Percentiles rank a stretch among this genome's conserved stretches.
These are phyloP conservation scores for Holotrichia oblita DNA, from an alignment of 1,140 invertebrate genomes.

Conservation along the genomic window DNA sequence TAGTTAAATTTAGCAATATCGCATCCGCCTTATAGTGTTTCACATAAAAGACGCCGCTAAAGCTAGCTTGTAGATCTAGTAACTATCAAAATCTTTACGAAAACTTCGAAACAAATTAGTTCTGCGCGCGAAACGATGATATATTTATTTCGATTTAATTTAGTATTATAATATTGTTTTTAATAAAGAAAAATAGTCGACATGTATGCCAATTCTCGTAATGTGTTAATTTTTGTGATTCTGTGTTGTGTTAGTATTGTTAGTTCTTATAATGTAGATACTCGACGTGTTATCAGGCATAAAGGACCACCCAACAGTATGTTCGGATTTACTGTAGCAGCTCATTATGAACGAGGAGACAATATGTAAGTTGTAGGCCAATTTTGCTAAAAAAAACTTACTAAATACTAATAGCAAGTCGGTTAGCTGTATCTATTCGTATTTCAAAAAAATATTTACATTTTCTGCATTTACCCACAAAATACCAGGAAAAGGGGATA, in stretches of 20 bases:
- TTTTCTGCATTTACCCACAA: neutral
- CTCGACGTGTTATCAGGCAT: slow-evolving; percentile 32
- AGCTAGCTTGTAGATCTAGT: neutral
- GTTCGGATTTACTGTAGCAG: slow-evolving; percentile 43
- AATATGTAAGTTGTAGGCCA: slow-evolving; percentile 31
- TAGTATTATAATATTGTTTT: neutral
- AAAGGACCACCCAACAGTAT: slow-evolving; percentile 24
- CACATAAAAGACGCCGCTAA: neutral
- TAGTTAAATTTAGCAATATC: slow-evolving; percentile 5
- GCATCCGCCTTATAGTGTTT: slow-evolving; percentile 9
- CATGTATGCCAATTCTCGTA: neutral
- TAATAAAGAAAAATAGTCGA: neutral
- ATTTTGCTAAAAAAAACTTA: neutral
- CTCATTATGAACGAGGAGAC: slow-evolving; percentile 39
- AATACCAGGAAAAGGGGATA: neutral
- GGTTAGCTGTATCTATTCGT: neutral
- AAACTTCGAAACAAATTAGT: neutral
- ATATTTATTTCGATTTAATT: neutral
- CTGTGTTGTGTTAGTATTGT: slow-evolving; percentile 42
- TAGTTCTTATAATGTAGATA: slow-evolving; percentile 42
- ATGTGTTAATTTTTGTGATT: slow-evolving; percentile 19
- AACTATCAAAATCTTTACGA: neutral
- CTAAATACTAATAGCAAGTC: neutral
- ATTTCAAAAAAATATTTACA: neutral
- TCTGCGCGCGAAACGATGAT: neutral